A percentile compares a stretch with the other conserved stretches of the same genome.
phyloP scores from a whole-genome alignment of 1,140 invertebrate species.

The Pissodes strobi region DNA sequence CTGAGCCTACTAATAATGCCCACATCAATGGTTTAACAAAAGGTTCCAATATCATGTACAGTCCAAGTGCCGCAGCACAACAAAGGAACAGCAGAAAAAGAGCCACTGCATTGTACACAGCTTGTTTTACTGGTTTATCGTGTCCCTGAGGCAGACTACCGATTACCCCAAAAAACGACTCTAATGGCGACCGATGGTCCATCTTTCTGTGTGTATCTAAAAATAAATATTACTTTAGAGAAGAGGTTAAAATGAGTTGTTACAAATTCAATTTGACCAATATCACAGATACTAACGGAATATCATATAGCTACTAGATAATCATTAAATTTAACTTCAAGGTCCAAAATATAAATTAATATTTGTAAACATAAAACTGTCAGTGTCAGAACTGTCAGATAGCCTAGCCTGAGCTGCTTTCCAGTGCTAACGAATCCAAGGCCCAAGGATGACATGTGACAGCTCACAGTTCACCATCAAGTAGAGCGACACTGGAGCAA shows the following conservation, averaged over 20 bases:
- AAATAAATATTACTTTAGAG: neutral
- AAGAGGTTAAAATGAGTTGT: neutral
- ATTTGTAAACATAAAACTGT: constrained; percentile 1
- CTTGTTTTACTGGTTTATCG: constrained; percentile 86
- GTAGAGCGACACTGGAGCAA: too few relatives aligned
- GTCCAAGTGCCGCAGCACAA: constrained; percentile 72
- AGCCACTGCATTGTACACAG: constrained; percentile 84
- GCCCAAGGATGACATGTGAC: too few relatives aligned
- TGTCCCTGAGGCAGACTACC: constrained; percentile 53
- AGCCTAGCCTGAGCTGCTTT: too few relatives aligned
- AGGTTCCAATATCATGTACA: constrained; percentile 85
- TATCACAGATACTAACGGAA: constrained; percentile 6
- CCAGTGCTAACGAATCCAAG: too few relatives aligned
- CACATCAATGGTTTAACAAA: constrained; percentile 92
- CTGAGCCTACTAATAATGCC: constrained; percentile 89
- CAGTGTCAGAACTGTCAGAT: too few relatives aligned
- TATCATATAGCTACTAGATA: neutral
- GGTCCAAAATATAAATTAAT: neutral
- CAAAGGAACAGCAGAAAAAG: constrained; percentile 69
- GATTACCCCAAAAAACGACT: constrained; percentile 54
- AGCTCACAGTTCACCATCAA: too few relatives aligned
- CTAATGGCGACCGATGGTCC: constrained; percentile 53
- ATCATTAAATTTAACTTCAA: constrained; percentile 8
- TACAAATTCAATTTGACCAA: neutral
- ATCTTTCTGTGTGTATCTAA: constrained; percentile 38